Evolutionary conservation across 2,888 invertebrate genomes (phyloP).

Genomic region (Monochamus alternatus): DNA sequence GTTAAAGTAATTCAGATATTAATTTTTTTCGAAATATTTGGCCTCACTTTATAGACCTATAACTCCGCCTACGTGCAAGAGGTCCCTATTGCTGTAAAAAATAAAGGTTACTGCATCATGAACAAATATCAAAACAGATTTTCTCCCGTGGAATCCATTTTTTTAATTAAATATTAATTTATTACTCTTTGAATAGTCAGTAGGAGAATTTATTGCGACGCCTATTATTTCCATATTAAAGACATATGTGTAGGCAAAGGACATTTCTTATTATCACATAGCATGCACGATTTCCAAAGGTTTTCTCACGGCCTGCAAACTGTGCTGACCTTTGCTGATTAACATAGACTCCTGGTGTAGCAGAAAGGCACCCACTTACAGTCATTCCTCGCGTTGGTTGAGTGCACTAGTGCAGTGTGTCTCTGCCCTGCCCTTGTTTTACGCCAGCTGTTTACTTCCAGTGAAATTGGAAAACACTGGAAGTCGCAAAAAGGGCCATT

Average conservation of each 20-base stretch:
- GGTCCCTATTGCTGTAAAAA: no score
- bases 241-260: conserved; percentile 45
- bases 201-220: conserved; percentile 21
- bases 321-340: conserved; percentile 54
- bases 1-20: no score
- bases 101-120: no score
- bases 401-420: conserved; percentile 37
- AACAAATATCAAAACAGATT: not conserved
- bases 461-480: not conserved
- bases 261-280: conserved; percentile 46
- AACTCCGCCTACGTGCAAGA: no score
- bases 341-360: conserved; percentile 57
- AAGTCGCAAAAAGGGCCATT: not conserved
- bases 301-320: conserved; percentile 58
- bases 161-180: conserved; percentile 21
- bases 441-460: conserved; percentile 21
- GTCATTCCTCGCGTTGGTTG: conserved; percentile 36
- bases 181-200: conserved; percentile 14
- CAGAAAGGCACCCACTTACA: conserved; percentile 45
- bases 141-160: not conserved
- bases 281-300: conserved; percentile 42
- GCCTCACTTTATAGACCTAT: no score
- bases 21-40: no score
- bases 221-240: conserved; percentile 42
- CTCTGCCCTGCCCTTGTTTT: conserved; percentile 27